phyloP scores from a whole-genome alignment of 23 tunicate genomes.

The Oikopleura albicans region DNA sequence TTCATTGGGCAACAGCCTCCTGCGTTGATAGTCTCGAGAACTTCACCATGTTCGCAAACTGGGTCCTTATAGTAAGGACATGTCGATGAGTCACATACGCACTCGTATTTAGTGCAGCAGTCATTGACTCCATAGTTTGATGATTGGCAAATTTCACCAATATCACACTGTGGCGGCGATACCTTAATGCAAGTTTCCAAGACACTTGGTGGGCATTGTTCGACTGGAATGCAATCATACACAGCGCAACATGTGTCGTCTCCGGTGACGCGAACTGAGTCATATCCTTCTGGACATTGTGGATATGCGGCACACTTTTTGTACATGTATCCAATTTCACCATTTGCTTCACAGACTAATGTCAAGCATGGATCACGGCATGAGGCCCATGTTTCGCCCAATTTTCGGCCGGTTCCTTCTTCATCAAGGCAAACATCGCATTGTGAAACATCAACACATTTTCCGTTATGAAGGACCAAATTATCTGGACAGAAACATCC shows the following conservation, averaged over 20 bases:
- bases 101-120: slow-evolving; percentile 63
- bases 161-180: slow-evolving; percentile 27
- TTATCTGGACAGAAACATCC: slow-evolving; percentile 91
- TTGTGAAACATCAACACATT: slow-evolving; percentile 24
- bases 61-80: slow-evolving; percentile 56
- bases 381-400: slow-evolving; percentile 51
- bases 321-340: slow-evolving; percentile 24
- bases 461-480: slow-evolving; percentile 45
- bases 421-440: slow-evolving; percentile 64
- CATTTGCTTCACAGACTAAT: slow-evolving; percentile 32
- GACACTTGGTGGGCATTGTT: too few species aligned
- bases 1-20: slow-evolving; percentile 73
- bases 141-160: slow-evolving; percentile 24
- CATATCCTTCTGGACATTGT: slow-evolving; percentile 27
- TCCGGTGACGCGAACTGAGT: neutral
- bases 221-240: neutral
- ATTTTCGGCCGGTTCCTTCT: slow-evolving; percentile 28
- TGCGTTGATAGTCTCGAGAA: slow-evolving; percentile 46
- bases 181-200: neutral
- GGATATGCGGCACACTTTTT: slow-evolving; percentile 17
- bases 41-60: slow-evolving; percentile 80
- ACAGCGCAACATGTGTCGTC: neutral
- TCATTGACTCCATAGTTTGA: slow-evolving; percentile 23
- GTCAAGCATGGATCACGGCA: slow-evolving; percentile 39
- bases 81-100: slow-evolving; percentile 33